Conservation (phyloP, 64 coral and sea anemone species). For the Actinia equina region DNA sequence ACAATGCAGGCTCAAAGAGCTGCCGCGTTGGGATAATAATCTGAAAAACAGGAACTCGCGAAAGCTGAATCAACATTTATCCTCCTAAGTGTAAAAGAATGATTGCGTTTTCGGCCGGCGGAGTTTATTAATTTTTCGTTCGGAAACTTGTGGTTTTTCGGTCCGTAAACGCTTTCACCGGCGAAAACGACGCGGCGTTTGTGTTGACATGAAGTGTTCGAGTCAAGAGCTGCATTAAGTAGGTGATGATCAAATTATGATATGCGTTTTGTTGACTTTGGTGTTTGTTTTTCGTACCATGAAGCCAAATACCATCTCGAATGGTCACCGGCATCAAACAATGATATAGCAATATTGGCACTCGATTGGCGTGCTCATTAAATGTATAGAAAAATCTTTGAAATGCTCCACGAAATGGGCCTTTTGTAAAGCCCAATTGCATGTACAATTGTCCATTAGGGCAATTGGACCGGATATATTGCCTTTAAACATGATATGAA, state of each 20-base stretch:
- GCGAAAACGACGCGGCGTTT: neutral
- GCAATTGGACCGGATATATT: too few relatives aligned
- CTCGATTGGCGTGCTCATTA: too few relatives aligned
- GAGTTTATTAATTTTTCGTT: neutral
- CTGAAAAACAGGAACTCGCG: neutral
- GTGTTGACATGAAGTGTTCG: neutral
- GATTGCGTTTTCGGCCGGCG: neutral
- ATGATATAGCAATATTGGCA: too few relatives aligned
- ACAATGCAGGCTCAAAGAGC: neutral
- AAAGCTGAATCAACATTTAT: conserved; percentile 1
- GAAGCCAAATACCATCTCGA: neutral
- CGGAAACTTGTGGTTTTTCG: neutral
- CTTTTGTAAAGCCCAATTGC: too few relatives aligned
- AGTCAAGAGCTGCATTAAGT: neutral
- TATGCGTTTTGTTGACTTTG: neutral
- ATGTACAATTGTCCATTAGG: too few relatives aligned
- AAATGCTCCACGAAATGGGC: too few relatives aligned
- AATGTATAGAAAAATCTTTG: too few relatives aligned
- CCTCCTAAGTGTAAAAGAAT: neutral
- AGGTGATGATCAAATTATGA: neutral
- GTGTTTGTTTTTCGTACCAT: neutral
- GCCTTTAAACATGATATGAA: too few relatives aligned
- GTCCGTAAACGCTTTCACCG: neutral
- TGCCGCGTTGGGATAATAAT: neutral
- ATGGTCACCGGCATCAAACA: neutral